Conservation (phyloP, 2,113 vertebrate species). For the Mandrillus leucophaeus region DNA sequence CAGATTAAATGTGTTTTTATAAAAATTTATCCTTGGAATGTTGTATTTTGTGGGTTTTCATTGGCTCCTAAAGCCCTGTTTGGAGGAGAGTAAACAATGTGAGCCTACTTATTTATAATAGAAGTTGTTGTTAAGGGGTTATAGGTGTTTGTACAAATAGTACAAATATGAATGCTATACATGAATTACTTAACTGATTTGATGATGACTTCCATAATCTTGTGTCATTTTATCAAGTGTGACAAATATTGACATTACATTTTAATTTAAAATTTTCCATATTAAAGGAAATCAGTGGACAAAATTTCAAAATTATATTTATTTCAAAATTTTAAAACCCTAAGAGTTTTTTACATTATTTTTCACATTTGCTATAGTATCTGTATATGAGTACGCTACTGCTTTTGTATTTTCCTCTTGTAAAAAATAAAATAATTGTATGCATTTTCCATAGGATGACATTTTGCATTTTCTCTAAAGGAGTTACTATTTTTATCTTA, state of each 20-base stretch:
- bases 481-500: neutral
- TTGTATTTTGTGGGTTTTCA: neutral
- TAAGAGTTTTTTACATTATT: neutral
- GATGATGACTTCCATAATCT: neutral
- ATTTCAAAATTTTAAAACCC: neutral
- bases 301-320: neutral
- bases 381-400: neutral
- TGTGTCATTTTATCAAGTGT: neutral
- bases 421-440: neutral
- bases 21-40: neutral
- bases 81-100: neutral
- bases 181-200: neutral
- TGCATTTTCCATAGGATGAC: neutral
- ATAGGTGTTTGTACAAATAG: neutral
- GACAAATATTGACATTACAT: neutral
- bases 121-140: neutral
- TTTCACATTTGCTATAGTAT: neutral
- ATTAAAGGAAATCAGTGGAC: neutral
- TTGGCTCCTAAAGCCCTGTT: neutral
- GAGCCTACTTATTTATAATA: neutral
- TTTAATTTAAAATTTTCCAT: neutral
- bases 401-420: neutral
- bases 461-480: constrained; percentile 24
- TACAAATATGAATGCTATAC: neutral
- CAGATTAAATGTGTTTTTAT: neutral